Conservation (phyloP, 2,888 invertebrate species). For the Petrolisthes manimaculis region DNA sequence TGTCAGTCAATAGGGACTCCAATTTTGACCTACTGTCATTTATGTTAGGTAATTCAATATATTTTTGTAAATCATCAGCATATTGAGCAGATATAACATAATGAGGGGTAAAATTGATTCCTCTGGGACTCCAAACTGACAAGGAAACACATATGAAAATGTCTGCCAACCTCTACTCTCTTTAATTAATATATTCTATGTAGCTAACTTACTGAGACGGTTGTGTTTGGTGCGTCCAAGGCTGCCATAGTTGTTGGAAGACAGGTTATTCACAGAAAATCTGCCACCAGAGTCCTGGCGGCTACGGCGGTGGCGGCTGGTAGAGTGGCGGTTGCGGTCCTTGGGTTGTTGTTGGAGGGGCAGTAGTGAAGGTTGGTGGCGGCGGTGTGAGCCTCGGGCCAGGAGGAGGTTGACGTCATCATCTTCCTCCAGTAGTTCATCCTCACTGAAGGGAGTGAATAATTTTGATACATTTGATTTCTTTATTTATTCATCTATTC, state of each 20-base stretch:
- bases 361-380: constrained; percentile 26
- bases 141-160: too few relatives aligned
- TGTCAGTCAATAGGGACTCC: too few relatives aligned
- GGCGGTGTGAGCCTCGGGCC: constrained; percentile 7
- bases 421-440: constrained; percentile 49
- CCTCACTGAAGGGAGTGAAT: constrained; percentile 38
- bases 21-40: too few relatives aligned
- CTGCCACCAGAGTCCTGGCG: constrained; percentile 32
- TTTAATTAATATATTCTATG: too few relatives aligned
- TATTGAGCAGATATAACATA: too few relatives aligned
- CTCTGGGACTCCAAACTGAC: too few relatives aligned
- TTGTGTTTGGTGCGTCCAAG: constrained; percentile 58
- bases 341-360: constrained; percentile 21
- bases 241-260: constrained; percentile 6
- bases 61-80: too few relatives aligned
- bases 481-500: too few relatives aligned
- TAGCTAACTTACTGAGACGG: constrained; percentile 35
- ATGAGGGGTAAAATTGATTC: too few relatives aligned
- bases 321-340: constrained; percentile 49
- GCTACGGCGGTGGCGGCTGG: constrained; percentile 43
- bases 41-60: too few relatives aligned
- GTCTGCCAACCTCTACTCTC: too few relatives aligned
- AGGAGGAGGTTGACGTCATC: constrained; percentile 29
- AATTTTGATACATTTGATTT: too few relatives aligned
- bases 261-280: constrained; percentile 53